Conservation (phyloP, 2,888 invertebrate species). For the Chydorus sphaericus region DNA sequence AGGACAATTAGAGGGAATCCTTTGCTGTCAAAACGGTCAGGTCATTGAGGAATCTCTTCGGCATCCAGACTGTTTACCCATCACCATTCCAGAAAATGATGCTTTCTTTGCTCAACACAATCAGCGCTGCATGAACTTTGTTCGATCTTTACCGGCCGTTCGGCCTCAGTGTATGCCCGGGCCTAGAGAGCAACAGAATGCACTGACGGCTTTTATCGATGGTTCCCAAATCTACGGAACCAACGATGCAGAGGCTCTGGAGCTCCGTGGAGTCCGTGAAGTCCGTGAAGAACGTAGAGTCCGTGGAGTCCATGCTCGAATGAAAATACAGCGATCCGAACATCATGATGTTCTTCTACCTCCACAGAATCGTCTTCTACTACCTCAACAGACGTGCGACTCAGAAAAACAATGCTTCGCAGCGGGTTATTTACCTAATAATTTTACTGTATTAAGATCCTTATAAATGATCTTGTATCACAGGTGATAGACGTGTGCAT, state of each 20-base stretch:
- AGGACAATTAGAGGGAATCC: conserved; percentile 6
- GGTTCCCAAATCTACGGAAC: conserved; percentile 61
- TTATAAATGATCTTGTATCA: no score
- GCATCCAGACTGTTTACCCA: conserved; percentile 23
- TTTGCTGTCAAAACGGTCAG: conserved; percentile 20
- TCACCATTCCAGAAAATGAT: conserved; percentile 21
- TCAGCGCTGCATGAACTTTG: conserved; percentile 18
- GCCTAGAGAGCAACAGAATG: conserved; percentile 8
- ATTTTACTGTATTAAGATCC: no score
- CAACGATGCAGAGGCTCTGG: conserved; percentile 37
- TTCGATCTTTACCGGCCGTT: conserved; percentile 13
- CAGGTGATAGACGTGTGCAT: conserved; percentile 33
- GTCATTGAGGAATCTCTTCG: conserved; percentile 13
- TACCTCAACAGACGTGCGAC: no score
- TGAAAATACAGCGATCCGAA: conserved; percentile 49
- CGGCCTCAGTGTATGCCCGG: conserved; percentile 12
- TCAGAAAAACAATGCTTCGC: no score
- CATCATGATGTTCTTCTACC: no score
- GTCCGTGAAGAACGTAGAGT: no score
- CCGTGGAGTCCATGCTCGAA: no score
- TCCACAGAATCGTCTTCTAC: no score
- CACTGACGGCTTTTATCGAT: conserved; percentile 50
- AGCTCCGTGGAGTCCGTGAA: conserved; percentile 42
- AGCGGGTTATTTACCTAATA: no score
- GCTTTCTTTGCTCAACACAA: conserved; percentile 19